Percentiles rank a stretch among this genome's conserved stretches.
phyloP scores from a whole-genome alignment of 2,888 invertebrate species.

The Chromoteleia sp. region DNA sequence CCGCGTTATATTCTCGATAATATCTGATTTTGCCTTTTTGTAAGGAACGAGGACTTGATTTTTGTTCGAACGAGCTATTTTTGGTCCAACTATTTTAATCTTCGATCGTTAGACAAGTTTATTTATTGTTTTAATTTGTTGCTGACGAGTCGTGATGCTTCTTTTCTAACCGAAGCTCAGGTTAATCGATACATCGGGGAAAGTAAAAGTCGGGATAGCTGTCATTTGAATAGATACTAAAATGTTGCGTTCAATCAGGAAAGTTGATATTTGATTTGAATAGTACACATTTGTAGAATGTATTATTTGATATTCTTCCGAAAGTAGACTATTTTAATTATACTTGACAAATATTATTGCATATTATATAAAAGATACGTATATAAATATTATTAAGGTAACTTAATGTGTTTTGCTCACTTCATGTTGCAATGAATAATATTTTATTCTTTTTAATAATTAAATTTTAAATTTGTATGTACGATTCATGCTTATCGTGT shows the following conservation, averaged over 20 bases:
- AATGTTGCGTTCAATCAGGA: background rate
- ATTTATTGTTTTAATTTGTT: slow-evolving; percentile 30
- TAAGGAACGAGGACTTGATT: slow-evolving; percentile 18
- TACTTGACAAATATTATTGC: no score
- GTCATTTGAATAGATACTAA: slow-evolving; percentile 12
- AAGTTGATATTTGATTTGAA: background rate
- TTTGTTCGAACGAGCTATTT: slow-evolving; percentile 14
- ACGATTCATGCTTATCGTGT: no score
- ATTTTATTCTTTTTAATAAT: no score
- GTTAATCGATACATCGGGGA: slow-evolving; percentile 24
- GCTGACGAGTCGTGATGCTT: background rate
- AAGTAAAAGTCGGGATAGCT: slow-evolving; percentile 6
- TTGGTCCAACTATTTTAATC: slow-evolving; percentile 26
- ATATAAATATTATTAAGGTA: no score
- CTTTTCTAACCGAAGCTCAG: background rate
- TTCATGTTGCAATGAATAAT: no score
- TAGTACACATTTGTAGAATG: no score
- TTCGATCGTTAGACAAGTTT: slow-evolving; percentile 9
- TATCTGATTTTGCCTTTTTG: slow-evolving; percentile 44
- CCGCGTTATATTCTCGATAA: slow-evolving; percentile 39
- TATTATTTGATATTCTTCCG: no score
- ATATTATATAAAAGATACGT: no score
- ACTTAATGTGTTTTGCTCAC: no score
- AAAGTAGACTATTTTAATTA: no score
- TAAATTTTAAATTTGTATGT: no score